Evolutionary conservation across 2,888 invertebrate species (phyloP).

Genomic region (Villa cingulata): DNA sequence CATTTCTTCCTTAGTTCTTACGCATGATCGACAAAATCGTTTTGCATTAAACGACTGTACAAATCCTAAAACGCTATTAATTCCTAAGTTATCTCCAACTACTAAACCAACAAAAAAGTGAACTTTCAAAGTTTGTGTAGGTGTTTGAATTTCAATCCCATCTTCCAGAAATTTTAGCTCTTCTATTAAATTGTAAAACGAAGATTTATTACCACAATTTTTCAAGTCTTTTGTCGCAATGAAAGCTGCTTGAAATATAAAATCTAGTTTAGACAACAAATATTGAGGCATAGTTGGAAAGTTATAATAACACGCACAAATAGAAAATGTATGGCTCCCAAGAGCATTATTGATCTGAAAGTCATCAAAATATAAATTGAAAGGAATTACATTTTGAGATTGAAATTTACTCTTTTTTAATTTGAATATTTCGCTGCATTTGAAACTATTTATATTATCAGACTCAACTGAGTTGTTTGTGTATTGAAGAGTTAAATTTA

Average conservation of each 20-base stretch:
- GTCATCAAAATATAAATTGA: constrained; percentile 10
- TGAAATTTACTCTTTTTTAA: too few relatives aligned
- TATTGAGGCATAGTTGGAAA: constrained; percentile 12
- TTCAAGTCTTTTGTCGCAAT: constrained; percentile 12
- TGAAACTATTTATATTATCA: too few relatives aligned
- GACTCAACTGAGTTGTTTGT: too few relatives aligned
- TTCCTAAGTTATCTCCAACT: constrained; percentile 17
- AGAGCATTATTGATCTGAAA: constrained; percentile 13
- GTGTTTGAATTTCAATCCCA: constrained; percentile 8
- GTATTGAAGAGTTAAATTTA: too few relatives aligned
- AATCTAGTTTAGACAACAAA: constrained; percentile 14
- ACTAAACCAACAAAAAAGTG: constrained; percentile 17
- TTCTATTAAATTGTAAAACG: constrained; percentile 13
- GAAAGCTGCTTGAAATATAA: constrained; percentile 14
- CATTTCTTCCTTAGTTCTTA: constrained; percentile 6
- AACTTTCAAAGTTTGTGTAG: constrained; percentile 8
- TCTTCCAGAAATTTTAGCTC: constrained; percentile 14
- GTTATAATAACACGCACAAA: neutral
- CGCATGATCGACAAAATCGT: constrained; percentile 12
- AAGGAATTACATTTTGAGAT: neutral
- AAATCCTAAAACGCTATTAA: constrained; percentile 15
- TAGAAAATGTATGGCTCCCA: constrained; percentile 5
- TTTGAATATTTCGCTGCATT: too few relatives aligned
- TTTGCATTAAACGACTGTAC: constrained; percentile 11
- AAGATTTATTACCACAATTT: constrained; percentile 11